Base-by-base conservation (phyloP, 2,888 invertebrate genomes). In the Scrobipalpa atriplicella region DNA sequence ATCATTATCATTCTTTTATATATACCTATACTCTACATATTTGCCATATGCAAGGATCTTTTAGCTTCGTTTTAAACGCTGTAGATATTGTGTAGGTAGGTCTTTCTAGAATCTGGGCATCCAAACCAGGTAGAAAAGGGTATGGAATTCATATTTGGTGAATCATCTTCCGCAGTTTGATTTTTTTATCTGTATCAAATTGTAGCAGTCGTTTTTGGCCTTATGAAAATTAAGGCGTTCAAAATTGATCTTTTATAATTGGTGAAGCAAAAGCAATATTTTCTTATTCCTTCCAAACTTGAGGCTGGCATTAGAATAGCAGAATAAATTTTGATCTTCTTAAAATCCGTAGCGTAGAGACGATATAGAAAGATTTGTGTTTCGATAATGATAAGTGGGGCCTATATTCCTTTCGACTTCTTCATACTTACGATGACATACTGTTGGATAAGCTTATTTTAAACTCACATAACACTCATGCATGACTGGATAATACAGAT, bases 351-450 rank as follows among this genome's bases (percentile, higher is more conserved):
- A n/a, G n/a, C n/a, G n/a, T n/a, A n/a, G n/a, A n/a, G n/a, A n/a
- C n/a, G n/a, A n/a, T n/a, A n/a, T n/a, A n/a, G n/a, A n/a, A n/a
- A n/a, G 2, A 0, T 43, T 13, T 43, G 13, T 43, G 13, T 13
- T 13, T 1, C 13, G 13, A 43, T 9, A 3, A 43, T 43, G 13
- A 3, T n/a, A n/a, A n/a, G n/a, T n/a, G n/a, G n/a, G n/a, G n/a
- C n/a, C n/a, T n/a, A n/a, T n/a, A n/a, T n/a, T n/a, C n/a, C n/a
- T n/a, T n/a, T n/a, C n/a, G n/a, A n/a, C n/a, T n/a, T n/a, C n/a
- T n/a, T n/a, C n/a, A n/a, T n/a, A n/a, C n/a, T 43, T 43, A 43
- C 11, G 11, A 43, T 47, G 47, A 47, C 47, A 47, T 47, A 47
- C 47, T 7, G 16, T 16, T 3, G 21, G 19, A 54, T 18, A 21